Evolutionary conservation across 2,797 vertebrate genomes (phyloP), one percentile per base, ranked within the genome.

Genomic region (Lepidocolaptes lacrymiger): DNA sequence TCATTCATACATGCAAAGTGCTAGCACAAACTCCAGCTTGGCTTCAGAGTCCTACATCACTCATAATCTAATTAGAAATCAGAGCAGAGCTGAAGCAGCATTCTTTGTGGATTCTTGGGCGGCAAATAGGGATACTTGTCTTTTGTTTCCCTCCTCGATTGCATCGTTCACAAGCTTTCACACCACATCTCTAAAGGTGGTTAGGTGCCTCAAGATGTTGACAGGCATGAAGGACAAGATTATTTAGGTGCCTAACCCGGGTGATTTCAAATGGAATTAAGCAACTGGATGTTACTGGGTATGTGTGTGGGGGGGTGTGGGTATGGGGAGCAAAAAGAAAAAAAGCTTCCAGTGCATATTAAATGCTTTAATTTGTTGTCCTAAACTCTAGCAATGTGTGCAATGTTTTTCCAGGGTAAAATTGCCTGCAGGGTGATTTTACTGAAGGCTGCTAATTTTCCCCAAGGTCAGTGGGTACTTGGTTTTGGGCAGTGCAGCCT

Each of bases 221-320:
- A 97, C 96, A 97, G 95, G 92, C 96, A 94, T 95, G 95, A 97
- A 96, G 96, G 96, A 96, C 94, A 96, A 96, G 96, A 97, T 96
- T 96, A 94, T 95, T 94, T 93, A 94, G 96, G 96, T 94, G 92
- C 91, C 92, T 95, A 94, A 81, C 81, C 84, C 0, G 86, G 75
- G 43, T 92, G 95, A 92, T 96, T 97, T 94, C 95, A 87, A 91
- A 96, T 82, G 86, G 94, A 88, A 91, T 90, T 95, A 96, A 93
- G 95, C 66, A 84, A 97, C 73, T 95, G 93, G 94, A 94, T 91
- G 39, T 80, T 91, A 92, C 72, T 48, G 49, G 77, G 52, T 8
- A 6, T 5, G 5, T 5, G 8, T 16, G 11, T 16, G 1, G 9
- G 23, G 46, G 61, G 27, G 34, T 28, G 36, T 19, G 64, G 34